Percentiles rank a stretch among this genome's conserved stretches.
These are phyloP conservation scores for Sesia bembeciformis DNA, from an alignment of 2,888 invertebrate genomes.

Conservation along the genomic window DNA sequence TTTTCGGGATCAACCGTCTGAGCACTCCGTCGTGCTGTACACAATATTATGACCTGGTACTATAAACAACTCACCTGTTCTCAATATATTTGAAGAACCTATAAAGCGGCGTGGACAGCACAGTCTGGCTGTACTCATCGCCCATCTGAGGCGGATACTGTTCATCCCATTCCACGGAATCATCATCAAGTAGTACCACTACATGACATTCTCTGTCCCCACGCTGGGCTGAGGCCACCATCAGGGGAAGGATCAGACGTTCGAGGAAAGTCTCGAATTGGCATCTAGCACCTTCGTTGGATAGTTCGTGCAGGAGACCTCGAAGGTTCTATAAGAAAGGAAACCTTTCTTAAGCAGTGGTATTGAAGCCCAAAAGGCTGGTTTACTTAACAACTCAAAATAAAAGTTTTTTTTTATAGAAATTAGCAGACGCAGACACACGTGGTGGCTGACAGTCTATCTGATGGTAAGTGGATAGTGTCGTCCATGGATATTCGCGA, in stretches of 20 bases:
- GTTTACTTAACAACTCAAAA: too few species aligned
- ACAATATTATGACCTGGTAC: too few species aligned
- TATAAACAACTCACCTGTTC: constrained; percentile 67
- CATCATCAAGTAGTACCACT: constrained; percentile 90
- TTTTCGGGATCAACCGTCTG: too few species aligned
- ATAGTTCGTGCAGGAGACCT: constrained; percentile 96
- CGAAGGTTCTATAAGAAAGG: constrained; percentile 82
- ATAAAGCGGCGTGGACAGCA: constrained; percentile 95
- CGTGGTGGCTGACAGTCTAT: too few species aligned
- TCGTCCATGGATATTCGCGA: too few species aligned
- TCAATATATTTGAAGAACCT: constrained; percentile 99
- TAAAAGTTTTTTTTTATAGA: too few species aligned
- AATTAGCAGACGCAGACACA: too few species aligned
- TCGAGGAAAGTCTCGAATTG: constrained; percentile 98
- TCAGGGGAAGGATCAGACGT: constrained; percentile 93
- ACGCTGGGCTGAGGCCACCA: constrained; percentile 94
- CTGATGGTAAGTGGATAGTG: too few species aligned
- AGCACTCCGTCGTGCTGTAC: too few species aligned
- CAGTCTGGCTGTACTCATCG: constrained; percentile 98
- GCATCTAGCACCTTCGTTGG: constrained; percentile 98
- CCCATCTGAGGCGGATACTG: constrained; percentile 99
- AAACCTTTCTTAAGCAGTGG: neutral
- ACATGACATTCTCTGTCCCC: constrained; percentile 99
- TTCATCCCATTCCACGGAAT: constrained; percentile 98
- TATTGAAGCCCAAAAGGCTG: too few species aligned